phyloP scores from a whole-genome alignment of 2,888 invertebrate genomes.

The Hirudinaria manillensis region DNA sequence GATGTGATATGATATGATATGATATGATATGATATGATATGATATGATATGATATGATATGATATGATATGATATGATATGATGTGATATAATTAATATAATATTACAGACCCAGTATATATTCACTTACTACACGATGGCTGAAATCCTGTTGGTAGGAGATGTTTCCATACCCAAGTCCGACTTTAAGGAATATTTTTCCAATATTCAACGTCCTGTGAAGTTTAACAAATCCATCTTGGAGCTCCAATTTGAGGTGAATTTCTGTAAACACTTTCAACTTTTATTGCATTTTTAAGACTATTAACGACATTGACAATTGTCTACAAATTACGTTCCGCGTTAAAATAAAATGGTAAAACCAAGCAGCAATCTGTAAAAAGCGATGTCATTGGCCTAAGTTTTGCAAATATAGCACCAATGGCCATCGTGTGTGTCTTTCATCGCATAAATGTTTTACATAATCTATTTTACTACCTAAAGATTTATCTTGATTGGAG shows the following conservation, averaged over 20 bases:
- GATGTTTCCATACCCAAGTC: conserved; percentile 25
- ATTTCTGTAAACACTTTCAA: background rate
- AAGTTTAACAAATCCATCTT: background rate
- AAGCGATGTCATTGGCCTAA: no score
- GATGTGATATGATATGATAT: no score
- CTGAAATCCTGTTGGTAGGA: conserved; percentile 36
- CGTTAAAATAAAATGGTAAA: no score
- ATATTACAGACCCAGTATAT: conserved; percentile 39
- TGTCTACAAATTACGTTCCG: no score
- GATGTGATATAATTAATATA: background rate
- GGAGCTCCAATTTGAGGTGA: conserved; percentile 24
- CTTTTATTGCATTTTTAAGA: background rate
- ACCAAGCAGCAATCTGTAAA: no score
- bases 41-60: background rate
- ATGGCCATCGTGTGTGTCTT: no score
- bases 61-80: background rate
- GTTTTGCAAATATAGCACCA: no score
- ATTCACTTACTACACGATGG: conserved; percentile 39
- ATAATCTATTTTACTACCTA: no score
- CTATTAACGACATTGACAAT: background rate
- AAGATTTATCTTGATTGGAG: no score
- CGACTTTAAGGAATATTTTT: conserved; percentile 13
- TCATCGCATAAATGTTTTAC: no score
- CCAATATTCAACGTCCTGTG: background rate
- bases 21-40: background rate